Base-by-base conservation (phyloP, 2,888 invertebrate species). In the Chironomus riparius region DNA sequence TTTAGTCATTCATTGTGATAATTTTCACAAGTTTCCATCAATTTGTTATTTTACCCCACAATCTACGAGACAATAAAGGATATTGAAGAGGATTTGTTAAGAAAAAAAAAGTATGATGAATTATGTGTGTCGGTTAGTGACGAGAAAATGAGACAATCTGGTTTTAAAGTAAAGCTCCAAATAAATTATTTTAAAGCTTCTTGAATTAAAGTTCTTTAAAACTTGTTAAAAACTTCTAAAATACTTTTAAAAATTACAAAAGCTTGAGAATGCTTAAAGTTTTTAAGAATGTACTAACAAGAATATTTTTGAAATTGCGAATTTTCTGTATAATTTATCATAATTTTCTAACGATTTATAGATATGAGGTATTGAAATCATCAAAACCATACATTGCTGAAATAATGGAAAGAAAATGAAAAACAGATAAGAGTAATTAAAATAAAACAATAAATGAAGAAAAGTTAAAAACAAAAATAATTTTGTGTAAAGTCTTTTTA, bases 261-360 rank as follows among this genome's bases (percentile, higher is more conserved):
- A 56, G n/a, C n/a, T 56, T 3, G 18, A 56, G 7, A 56, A 15
- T 56, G 74, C 76, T 77, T 77, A 70, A 76, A 78, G 77, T 77
- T 77, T 77, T 77, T 78, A 38, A 38, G 38, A 38, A 38, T 78
- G 78, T 78, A 78, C 80, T 82, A 82, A 80, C 81, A 81, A 79
- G 81, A 81, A 79, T n/a, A n/a, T 81, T 73, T 69, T 56, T 61
- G 13, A 61, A 28, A 28, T 73, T 18, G 13, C 22, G 12, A 18
- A 22, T 68, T 68, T 68, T 21, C 28, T 28, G 28, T 28, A 4
- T 38, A 38, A 38, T 38, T 38, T 38, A 38, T 12, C 13, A 61
- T 47, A 24, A 48, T 70, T 47, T 74, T 18, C n/a, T 75, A 18
- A 12, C 70, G 65, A 70, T 47, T 70, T 77, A 76, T 72, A 68